Percentiles rank a stretch among this genome's conserved stretches.
phyloP scores from a whole-genome alignment of 2,888 invertebrate genomes.

The Stegophylla sp. region DNA sequence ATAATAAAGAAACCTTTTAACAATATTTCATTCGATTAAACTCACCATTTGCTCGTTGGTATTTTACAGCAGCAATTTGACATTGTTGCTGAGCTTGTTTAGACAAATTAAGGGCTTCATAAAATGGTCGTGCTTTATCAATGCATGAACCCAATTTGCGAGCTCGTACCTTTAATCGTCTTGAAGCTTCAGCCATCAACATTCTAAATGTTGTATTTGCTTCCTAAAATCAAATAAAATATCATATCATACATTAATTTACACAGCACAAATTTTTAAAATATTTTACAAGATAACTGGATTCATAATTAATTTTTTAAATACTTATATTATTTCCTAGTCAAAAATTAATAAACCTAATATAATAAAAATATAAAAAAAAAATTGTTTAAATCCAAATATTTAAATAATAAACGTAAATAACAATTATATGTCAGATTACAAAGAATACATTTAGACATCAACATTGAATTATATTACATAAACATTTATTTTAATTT shows the following conservation, averaged over 20 bases:
- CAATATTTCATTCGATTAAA: neutral
- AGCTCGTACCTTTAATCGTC: constrained; percentile 79
- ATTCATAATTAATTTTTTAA: too few species aligned
- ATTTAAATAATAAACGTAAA: too few species aligned
- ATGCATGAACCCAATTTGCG: constrained; percentile 85
- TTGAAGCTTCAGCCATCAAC: constrained; percentile 83
- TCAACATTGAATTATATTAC: too few species aligned
- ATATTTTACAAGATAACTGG: neutral
- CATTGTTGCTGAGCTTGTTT: constrained; percentile 80
- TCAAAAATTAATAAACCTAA: too few species aligned
- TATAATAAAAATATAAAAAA: too few species aligned
- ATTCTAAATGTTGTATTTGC: constrained; percentile 90
- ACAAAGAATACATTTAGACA: too few species aligned
- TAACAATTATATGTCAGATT: too few species aligned
- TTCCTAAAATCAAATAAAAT: constrained; percentile 70
- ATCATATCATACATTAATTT: neutral
- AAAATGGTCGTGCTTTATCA: constrained; percentile 87
- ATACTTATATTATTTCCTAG: too few species aligned
- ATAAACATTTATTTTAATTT: too few species aligned
- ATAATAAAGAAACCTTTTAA: neutral
- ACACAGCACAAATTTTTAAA: neutral
- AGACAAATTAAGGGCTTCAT: constrained; percentile 81
- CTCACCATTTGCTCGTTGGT: constrained; percentile 85
- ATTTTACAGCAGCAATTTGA: constrained; percentile 87
- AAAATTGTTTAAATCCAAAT: too few species aligned